These are phyloP conservation scores for Dorcus hopei DNA, from an alignment of 2,888 invertebrate genomes.

Conservation along the genomic window DNA sequence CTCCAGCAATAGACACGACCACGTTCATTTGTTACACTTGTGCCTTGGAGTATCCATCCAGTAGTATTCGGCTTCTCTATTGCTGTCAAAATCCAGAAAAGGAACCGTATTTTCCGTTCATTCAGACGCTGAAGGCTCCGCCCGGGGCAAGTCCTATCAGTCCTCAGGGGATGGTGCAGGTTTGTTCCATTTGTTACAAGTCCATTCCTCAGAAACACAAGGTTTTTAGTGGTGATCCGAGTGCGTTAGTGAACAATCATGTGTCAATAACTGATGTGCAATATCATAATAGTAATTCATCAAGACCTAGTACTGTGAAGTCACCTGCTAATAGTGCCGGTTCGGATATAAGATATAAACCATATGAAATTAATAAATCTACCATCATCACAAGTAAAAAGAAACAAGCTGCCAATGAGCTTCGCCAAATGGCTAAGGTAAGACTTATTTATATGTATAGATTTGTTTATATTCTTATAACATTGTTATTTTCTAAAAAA, in stretches of 20 bases:
- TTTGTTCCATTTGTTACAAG: slow-evolving; percentile 84
- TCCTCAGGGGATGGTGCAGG: slow-evolving; percentile 65
- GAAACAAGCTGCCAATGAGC: slow-evolving; percentile 48
- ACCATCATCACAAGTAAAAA: slow-evolving; percentile 48
- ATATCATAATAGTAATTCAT: slow-evolving; percentile 40
- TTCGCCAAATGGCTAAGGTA: slow-evolving; percentile 39
- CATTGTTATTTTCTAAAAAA: not conserved
- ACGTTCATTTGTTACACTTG: slow-evolving; percentile 90
- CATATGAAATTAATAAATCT: slow-evolving; percentile 56
- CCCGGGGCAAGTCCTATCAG: slow-evolving; percentile 86
- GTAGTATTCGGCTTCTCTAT: slow-evolving; percentile 77
- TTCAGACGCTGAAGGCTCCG: slow-evolving; percentile 75
- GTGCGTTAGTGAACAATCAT: slow-evolving; percentile 40
- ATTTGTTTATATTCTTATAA: not conserved
- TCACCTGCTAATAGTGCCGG: slow-evolving; percentile 55
- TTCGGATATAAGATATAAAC: slow-evolving; percentile 59
- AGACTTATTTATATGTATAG: not conserved
- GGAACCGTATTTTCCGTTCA: slow-evolving; percentile 89
- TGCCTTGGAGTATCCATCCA: slow-evolving; percentile 75
- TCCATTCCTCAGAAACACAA: slow-evolving; percentile 74
- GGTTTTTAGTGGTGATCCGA: slow-evolving; percentile 56
- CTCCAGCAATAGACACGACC: slow-evolving; percentile 60
- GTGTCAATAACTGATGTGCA: slow-evolving; percentile 46
- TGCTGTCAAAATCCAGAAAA: slow-evolving; percentile 80
- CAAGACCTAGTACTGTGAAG: slow-evolving; percentile 53